Evolutionary conservation across 2,888 invertebrate species (phyloP), one percentile per base, ranked within the genome.

Genomic region (Rapana venosa): DNA sequence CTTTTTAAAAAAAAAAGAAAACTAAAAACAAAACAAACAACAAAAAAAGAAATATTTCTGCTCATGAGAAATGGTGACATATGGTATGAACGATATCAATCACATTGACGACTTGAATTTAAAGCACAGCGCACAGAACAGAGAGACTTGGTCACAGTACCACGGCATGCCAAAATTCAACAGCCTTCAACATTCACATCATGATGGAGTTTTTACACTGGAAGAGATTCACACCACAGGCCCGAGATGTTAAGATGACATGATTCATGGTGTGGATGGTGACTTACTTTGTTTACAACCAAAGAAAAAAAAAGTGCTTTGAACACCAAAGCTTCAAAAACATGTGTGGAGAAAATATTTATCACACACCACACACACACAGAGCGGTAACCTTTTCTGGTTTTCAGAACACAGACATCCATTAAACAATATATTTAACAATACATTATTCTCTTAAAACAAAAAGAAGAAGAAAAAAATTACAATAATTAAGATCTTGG

Each of bases 321-420:
- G 32, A 79, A 79, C 8, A 32, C 17, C 77, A 79, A 79, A 32
- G 32, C 32, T 32, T 79, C 35, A 0, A 32, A n/a, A 79, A 79
- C 15, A 15, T 79, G 77, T 79, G 77, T 20, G 26, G 77, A 79
- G 26, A 79, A 77, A 79, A 79, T 26, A 32, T 26, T 32, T 79
- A 79, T 79, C 77, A 79, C 77, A 79, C 77, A 79, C 77, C 77
- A 79, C 77, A 79, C 77, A 79, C 77, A 79, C 77, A 79, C 77
- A 79, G n/a, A n/a, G n/a, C n/a, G n/a, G 74, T n/a, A 74, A 74
- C n/a, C 22, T 26, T n/a, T 74, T 74, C 32, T 20, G 30, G 30
- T 32, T 15, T 17, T 79, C 77, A 15, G 77, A 35, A 79, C 77
- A 79, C 77, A 13, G 77, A 79, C 77, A 13, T 32, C 4, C 30